Evolutionary conservation across 35 echinoderm and acorn worm species (phyloP), one percentile per base, ranked within the genome.

Genomic region (Lytechinus pictus): DNA sequence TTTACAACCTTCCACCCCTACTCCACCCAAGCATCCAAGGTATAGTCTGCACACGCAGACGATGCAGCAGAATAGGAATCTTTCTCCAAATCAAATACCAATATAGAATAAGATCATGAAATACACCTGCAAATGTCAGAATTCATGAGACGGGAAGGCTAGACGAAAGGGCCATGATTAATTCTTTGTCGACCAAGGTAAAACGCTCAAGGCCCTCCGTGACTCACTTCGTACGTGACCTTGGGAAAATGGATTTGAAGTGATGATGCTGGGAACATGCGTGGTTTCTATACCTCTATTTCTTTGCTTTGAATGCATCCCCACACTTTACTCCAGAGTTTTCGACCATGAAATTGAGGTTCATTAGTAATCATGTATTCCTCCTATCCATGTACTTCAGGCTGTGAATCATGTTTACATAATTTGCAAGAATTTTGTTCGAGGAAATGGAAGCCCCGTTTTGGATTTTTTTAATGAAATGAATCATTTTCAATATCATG

Each of bases 91-190:
- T 79, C 12, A 79, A 79, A 79, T 79, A 79, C 66, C 66, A 79
- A 24, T 79, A 79, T 79, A 79, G 66, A 79, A 79, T 79, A 24
- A 24, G 66, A 79, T 79, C 66, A 79, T 79, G 19, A 79, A 79
- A 79, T 79, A 24, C 66, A 79, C 66, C 66, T 79, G 66, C 66
- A 79, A 79, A 79, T 79, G 66, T 79, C 66, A 79, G 66, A 79
- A n/a, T 79, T 79, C 21, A 79, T 79, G 66, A n/a, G 66, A 79
- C 66, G 2, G 66, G 16, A 79, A 79, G 66, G 66, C 66, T 79
- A 79, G 66, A 79, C 14, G 66, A 79, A 16, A 79, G 12, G 66
- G 66, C 19, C 5, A 79, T 79, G 66, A 79, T n/a, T 79, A 79
- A 79, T 79, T 79, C 66, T 79, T n/a, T 79, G 19, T 79, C 66